Evolutionary conservation across 37 sponge, comb jelly and placozoan genomes (phyloP).

Genomic region (Amphimedon queenslandica): DNA sequence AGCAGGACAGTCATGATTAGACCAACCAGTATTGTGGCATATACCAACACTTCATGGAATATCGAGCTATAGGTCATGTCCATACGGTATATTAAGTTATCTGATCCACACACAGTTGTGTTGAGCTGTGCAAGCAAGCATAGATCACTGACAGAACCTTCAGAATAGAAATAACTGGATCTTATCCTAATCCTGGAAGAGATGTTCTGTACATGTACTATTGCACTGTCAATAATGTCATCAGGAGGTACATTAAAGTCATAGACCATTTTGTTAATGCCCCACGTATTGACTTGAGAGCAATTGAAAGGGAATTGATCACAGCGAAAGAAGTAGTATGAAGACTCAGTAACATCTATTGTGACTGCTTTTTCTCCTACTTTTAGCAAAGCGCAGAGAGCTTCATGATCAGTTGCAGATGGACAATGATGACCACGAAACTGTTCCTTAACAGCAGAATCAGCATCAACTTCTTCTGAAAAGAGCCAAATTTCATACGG

Average conservation of each 20-base stretch:
- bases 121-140: neutral
- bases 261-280: neutral
- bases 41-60: too few relatives aligned
- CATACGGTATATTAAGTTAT: neutral
- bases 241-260: neutral
- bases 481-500: neutral
- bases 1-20: too few relatives aligned
- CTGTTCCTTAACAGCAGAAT: neutral
- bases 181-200: neutral
- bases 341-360: neutral
- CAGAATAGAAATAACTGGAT: too few relatives aligned
- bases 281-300: neutral
- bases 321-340: neutral
- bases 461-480: neutral
- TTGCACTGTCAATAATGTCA: neutral
- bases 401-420: neutral
- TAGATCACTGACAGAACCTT: too few relatives aligned
- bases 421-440: too few relatives aligned
- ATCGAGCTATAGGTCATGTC: too few relatives aligned
- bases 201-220: neutral
- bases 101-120: neutral
- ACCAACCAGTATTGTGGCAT: too few relatives aligned
- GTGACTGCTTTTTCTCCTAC: neutral
- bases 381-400: neutral
- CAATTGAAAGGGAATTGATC: neutral